Evolutionary conservation across 2,113 vertebrate species (phyloP).

Genomic region (Columbina picui): DNA sequence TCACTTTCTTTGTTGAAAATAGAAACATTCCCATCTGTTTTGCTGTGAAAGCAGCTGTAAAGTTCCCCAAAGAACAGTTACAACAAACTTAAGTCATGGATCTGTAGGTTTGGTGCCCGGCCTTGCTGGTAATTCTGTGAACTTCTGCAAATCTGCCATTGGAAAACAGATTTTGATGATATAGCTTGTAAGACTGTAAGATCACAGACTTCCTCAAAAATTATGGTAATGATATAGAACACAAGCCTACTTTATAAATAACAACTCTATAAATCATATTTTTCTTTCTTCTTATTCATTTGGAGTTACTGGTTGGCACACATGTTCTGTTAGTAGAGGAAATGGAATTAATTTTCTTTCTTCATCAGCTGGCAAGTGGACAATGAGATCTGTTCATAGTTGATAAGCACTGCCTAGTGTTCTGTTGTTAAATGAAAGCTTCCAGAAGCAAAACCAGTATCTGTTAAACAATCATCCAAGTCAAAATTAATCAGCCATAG

Average conservation of each 20-base stretch:
- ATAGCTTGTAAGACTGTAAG: neutral
- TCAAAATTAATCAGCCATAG: neutral
- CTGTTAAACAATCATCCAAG: conserved; percentile 1
- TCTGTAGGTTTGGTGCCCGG: neutral
- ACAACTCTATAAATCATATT: neutral
- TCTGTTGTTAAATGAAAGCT: conserved; percentile 41
- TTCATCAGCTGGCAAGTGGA: neutral
- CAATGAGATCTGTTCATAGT: neutral
- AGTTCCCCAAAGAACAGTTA: neutral
- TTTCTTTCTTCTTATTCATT: neutral
- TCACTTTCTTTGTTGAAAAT: neutral
- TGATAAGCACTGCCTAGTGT: neutral
- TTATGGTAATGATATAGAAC: neutral
- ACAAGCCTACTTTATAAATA: neutral
- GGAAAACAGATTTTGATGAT: neutral
- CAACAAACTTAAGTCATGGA: neutral
- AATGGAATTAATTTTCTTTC: neutral
- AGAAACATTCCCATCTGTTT: conserved; percentile 35
- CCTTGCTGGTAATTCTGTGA: neutral
- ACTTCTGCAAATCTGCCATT: neutral
- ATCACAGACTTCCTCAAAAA: neutral
- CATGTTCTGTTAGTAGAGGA: neutral
- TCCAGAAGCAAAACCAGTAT: neutral
- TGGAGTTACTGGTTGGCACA: neutral
- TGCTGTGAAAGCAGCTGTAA: conserved; percentile 9